These are phyloP conservation scores for Dryobotodes eremita DNA, from an alignment of 2,888 invertebrate species.

Conservation along the genomic window DNA sequence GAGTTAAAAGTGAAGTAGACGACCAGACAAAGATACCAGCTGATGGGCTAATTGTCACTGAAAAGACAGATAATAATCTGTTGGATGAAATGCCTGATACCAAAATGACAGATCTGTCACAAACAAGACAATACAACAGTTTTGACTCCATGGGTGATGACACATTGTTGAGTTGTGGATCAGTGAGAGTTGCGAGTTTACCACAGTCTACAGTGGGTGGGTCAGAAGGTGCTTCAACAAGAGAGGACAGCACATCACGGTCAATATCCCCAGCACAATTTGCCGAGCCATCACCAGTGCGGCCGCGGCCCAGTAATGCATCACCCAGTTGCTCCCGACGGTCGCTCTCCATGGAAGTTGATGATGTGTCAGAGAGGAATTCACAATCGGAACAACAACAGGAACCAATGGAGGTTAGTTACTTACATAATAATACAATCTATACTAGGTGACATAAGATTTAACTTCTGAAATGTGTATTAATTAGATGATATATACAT, in stretches of 20 bases:
- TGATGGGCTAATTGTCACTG: conserved; percentile 88
- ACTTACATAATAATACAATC: conserved; percentile 46
- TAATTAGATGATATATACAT: not conserved
- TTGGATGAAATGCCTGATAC: conserved; percentile 89
- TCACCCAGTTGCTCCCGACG: conserved; percentile 88
- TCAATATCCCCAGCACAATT: conserved; percentile 88
- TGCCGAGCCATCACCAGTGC: conserved; percentile 86
- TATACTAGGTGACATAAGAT: conserved; percentile 38
- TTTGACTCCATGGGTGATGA: conserved; percentile 89
- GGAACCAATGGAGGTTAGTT: conserved; percentile 87
- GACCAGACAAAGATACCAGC: conserved; percentile 85
- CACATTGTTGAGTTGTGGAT: conserved; percentile 86
- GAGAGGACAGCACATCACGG: conserved; percentile 86
- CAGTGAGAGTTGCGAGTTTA: conserved; percentile 84
- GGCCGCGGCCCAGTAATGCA: conserved; percentile 81
- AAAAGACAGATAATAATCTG: conserved; percentile 87
- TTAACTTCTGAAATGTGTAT: conserved; percentile 15
- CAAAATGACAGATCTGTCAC: conserved; percentile 89
- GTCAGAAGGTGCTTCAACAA: conserved; percentile 81
- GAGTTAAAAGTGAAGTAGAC: conserved; percentile 81
- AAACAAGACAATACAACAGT: conserved; percentile 88
- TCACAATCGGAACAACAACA: conserved; percentile 85
- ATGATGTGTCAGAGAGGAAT: conserved; percentile 87
- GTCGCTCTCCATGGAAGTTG: conserved; percentile 88
- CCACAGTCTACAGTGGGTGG: conserved; percentile 83